Evolutionary conservation across 2,888 invertebrate species (phyloP), one percentile per base, ranked within the genome.

Genomic region (Apeira syringaria): DNA sequence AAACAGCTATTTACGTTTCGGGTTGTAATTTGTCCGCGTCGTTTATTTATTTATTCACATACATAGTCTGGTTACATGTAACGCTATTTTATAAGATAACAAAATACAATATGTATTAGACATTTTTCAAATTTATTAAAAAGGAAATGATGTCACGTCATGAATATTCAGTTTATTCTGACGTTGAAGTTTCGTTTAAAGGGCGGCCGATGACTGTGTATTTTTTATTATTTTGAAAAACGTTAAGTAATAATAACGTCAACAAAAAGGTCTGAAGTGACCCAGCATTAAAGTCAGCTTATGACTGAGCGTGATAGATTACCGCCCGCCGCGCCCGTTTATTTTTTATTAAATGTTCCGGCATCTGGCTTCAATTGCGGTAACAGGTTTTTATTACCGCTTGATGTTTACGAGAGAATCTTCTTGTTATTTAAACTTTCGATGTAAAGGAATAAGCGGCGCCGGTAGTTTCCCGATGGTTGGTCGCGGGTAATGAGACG

Each of bases 241-340:
- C 68, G 72, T 66, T 79, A 81, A 79, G 81, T 81, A 82, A 82
- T 81, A 83, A 82, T 78, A 81, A 79, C 80, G 84, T 78, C 83
- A 82, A 82, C 84, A 85, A 86, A 86, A 83, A 83, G 84, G 80
- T 65, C 75, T 81, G 77, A 80, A 86, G 86, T 85, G 86, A 85
- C 84, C 85, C 77, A 84, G 84, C 84, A 85, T 85, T 85, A 87
- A 84, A 85, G 85, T 85, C 86, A 75, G 85, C 82, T 85, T 86
- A 85, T 85, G 83, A 82, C 80, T 80, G 74, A 76, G 76, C 76
- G 83, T 86, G 86, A 87, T 86, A 86, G 86, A 87, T 87, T 81
- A 78, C 84, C 74, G 69, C 55, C 69, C 68, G 68, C 64, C 64
- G 61, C 55, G 65, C 65, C 61, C 78, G 79, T 79, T 81, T 83